Percentiles rank a stretch among this genome's conserved stretches.
Conservation (phyloP, 2,113 vertebrate species). For the Cathartes aura region DNA sequence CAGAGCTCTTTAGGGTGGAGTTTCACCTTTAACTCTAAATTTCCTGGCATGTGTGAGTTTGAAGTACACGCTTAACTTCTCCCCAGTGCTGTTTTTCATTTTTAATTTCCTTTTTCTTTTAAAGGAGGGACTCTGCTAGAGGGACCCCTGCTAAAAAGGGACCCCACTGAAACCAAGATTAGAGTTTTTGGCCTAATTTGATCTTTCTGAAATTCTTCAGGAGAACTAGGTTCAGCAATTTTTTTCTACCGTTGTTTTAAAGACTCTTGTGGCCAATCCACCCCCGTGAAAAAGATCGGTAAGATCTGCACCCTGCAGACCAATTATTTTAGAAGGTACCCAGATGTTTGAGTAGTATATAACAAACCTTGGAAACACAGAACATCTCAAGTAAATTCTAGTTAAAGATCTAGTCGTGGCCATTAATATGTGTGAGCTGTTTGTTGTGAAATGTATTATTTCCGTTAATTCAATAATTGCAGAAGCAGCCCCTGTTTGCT, state of each 20-base stretch:
- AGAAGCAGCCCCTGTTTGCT: neutral
- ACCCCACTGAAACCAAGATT: neutral
- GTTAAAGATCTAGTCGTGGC: neutral
- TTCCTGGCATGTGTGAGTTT: conserved; percentile 27
- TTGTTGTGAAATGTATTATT: neutral
- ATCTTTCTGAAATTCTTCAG: conserved; percentile 38
- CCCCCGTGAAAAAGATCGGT: neutral
- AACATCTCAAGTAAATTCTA: neutral
- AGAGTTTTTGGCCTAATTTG: neutral
- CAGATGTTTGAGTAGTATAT: neutral
- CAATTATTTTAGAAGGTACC: conserved; percentile 4
- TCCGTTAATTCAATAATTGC: neutral
- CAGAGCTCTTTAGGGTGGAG: neutral
- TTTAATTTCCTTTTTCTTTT: conserved; percentile 58
- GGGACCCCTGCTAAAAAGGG: conserved; percentile 10
- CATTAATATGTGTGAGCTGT: neutral
- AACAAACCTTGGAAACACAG: neutral
- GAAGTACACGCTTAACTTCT: neutral
- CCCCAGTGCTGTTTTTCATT: conserved; percentile 31
- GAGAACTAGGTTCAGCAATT: neutral
- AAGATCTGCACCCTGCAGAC: neutral
- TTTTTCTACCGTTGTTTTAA: neutral
- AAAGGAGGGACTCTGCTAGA: conserved; percentile 22
- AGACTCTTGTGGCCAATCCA: neutral
- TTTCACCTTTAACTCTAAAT: conserved; percentile 56